Base-by-base conservation (phyloP, 2,113 vertebrate genomes). In the Semnornis frantzii region DNA sequence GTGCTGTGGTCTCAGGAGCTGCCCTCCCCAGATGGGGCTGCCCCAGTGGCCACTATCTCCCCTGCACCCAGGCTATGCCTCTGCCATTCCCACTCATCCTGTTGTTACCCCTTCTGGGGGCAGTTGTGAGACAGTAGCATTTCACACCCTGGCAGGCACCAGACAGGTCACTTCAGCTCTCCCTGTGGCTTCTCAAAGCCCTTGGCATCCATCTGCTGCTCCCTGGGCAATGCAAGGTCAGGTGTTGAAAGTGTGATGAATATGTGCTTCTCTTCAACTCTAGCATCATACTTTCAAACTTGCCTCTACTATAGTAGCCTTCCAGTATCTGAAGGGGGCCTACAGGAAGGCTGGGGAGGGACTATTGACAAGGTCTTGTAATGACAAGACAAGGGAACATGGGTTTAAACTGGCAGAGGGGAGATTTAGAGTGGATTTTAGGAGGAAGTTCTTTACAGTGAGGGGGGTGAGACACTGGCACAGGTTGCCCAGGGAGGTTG, bases 101-200 rank as follows among this genome's bases (percentile, higher is more conserved):
- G 4, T 24, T 3, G 15, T 21, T 2, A 14, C 28, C 52, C 1
- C 0, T 8, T 1, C 5, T 5, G 9, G 69, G 69, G 50, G 1
- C 16, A 19, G 3, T 1, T 59, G 30, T 76, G 78, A 9, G n/a
- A 15, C 34, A 33, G 15, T 1, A 2, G 28, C 8, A 12, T 15
- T 66, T 65, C 10, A 1, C 10, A 4, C 12, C 74, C 42, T 5
- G 7, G 54, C 27, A 33, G 87, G 34, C 19, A 2, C 30, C 4
- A 4, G 6, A 17, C 28, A 5, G 24, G 37, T 58, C 27, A 3
- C n/a, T 23, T 17, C 24, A 25, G 14, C 21, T 65, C 59, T 65
- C 30, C 14, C 30, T 0, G 1, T 2, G 21, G 33, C 23, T 73
- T 50, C 44, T 33, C 9, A 2, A n/a, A 55, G 68, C 72, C 66